Percentiles rank a stretch among this genome's conserved stretches.
phyloP scores from a whole-genome alignment of 2,113 vertebrate genomes.

The Megaptera novaeangliae region DNA sequence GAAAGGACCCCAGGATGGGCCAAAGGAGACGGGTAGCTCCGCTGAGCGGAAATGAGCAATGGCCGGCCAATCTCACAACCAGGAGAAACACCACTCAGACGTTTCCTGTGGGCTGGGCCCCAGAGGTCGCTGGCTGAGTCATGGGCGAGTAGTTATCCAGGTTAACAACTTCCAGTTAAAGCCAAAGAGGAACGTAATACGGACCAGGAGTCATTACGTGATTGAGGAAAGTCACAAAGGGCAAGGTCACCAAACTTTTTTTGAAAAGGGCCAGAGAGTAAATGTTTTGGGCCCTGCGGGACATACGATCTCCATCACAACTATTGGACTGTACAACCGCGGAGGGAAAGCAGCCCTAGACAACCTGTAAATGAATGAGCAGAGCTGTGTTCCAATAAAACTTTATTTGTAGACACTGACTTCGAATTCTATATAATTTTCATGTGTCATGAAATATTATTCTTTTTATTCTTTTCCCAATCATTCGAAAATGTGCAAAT shows the following conservation, averaged over 20 bases:
- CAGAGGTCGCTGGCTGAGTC: not conserved
- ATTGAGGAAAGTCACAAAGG: not conserved
- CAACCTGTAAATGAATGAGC: not conserved
- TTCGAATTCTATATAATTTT: not conserved
- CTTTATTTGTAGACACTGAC: not conserved
- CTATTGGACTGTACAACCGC: too few relatives aligned
- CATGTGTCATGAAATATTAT: not conserved
- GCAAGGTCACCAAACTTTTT: not conserved
- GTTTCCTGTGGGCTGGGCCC: slow-evolving; percentile 46
- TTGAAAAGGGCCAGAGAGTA: not conserved
- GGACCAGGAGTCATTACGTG: not conserved
- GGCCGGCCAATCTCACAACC: not conserved
- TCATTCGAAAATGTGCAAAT: not conserved
- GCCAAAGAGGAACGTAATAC: not conserved
- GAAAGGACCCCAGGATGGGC: not conserved
- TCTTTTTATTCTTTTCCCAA: not conserved
- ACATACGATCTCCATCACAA: not conserved
- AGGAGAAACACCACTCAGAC: slow-evolving; percentile 4
- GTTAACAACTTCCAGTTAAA: slow-evolving; percentile 2
- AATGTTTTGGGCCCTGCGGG: not conserved
- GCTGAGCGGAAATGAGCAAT: slow-evolving; percentile 5
- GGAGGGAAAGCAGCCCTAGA: not conserved
- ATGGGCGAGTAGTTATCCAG: not conserved
- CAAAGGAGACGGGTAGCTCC: not conserved
- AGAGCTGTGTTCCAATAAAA: not conserved